Evolutionary conservation across 2,888 invertebrate species (phyloP), one percentile per base, ranked within the genome.

Genomic region (Byasa hedistus): DNA sequence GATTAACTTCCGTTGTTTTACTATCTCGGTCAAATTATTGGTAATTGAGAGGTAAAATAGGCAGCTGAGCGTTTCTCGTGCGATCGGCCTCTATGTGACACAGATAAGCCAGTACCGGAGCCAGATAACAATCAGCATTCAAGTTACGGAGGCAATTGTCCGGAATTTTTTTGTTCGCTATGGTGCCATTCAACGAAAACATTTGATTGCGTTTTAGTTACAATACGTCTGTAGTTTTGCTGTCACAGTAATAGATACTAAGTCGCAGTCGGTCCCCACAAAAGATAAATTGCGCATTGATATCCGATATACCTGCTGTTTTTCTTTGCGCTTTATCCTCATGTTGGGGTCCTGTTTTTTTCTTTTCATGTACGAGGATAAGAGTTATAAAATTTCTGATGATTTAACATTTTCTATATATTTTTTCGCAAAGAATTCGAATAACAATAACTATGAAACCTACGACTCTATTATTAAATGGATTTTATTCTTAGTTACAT

Each of bases 61-160:
- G 80, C 83, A 85, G 81, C 79, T 83, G 83, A 86, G 79, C 79
- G 78, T 80, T 84, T 81, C 82, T 79, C 78, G 77, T 75, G 75
- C 81, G 87, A 89, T 87, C 89, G 89, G 88, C 78, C 77, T 77
- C 80, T 84, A 79, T 85, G 78, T 75, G 79, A 83, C 77, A 79
- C 63, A 87, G 91, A 90, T 90, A 91, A 89, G 86, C 86, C 73
- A 77, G 78, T 79, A 80, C 79, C 73, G 82, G 84, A 79, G 77
- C 79, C 77, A 72, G 91, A 91, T 91, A 91, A 89, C 86, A 82
- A 91, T 91, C 91, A 75, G 86, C 86, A 87, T 89, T 90, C 87
- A 83, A 77, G 85, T 87, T 86, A 83, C 90, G 81, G 73, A 79
- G 76, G 76, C 85, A 87, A 91, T 91, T 87, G 89, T 90, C 79